These are phyloP conservation scores for Aplodontia rufa DNA, from an alignment of 2,113 vertebrate genomes.

Conservation along the genomic window DNA sequence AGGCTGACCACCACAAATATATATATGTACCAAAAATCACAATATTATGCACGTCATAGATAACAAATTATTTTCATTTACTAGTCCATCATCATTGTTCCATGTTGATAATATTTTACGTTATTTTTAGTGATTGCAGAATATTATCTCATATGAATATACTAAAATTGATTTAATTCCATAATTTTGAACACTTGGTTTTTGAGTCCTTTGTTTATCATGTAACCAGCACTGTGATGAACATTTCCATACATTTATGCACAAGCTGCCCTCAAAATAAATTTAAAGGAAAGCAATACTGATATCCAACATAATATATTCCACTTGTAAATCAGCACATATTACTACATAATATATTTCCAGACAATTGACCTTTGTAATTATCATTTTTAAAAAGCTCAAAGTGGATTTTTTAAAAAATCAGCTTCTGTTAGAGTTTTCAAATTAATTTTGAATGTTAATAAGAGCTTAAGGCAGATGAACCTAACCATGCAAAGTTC, in stretches of 20 bases:
- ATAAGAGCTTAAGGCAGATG: slow-evolving; percentile 37
- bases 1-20: neutral
- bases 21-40: neutral
- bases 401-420: neutral
- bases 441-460: slow-evolving; percentile 65
- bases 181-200: neutral
- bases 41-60: neutral
- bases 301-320: neutral
- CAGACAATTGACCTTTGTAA: slow-evolving; percentile 33
- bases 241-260: neutral
- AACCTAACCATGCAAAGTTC: slow-evolving; percentile 10
- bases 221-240: neutral
- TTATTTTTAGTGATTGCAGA: neutral
- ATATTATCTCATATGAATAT: neutral
- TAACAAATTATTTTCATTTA: neutral
- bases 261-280: neutral
- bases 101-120: neutral
- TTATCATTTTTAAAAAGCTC: slow-evolving; percentile 43
- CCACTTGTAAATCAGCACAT: slow-evolving; percentile 12
- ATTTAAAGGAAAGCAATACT: slow-evolving; percentile 11
- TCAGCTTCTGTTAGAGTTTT: slow-evolving; percentile 35
- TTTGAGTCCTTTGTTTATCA: neutral
- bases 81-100: neutral
- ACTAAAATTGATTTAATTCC: neutral
- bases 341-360: neutral